A percentile compares a stretch with the other conserved stretches of the same genome.
Conservation (phyloP, 2,888 invertebrate species). For the Falcaria lacertinaria region DNA sequence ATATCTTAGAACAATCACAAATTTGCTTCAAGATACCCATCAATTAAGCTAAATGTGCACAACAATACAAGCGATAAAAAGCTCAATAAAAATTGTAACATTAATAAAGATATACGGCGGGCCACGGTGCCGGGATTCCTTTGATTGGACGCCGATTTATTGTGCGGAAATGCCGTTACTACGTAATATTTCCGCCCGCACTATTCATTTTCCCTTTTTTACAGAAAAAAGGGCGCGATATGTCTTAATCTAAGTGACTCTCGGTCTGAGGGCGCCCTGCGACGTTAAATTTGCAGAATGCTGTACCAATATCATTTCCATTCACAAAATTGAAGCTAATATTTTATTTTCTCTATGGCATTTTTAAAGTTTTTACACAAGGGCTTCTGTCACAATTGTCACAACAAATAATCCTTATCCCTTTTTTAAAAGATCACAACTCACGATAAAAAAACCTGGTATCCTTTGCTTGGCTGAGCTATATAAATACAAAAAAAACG, state of each 20-base stretch:
- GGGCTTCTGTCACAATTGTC: neutral
- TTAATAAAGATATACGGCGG: constrained; percentile 74
- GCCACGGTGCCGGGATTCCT: constrained; percentile 57
- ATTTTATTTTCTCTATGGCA: neutral
- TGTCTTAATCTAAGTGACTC: constrained; percentile 67
- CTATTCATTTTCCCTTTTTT: constrained; percentile 78
- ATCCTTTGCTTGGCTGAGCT: no score
- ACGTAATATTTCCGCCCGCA: constrained; percentile 77
- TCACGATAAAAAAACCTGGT: no score
- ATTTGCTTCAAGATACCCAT: constrained; percentile 23
- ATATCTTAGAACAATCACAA: constrained; percentile 7
- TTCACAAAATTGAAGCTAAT: neutral
- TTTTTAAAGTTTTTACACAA: neutral
- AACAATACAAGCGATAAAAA: constrained; percentile 70
- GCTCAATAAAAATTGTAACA: constrained; percentile 74
- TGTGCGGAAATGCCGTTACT: constrained; percentile 79
- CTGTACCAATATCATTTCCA: neutral
- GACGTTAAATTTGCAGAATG: constrained; percentile 6
- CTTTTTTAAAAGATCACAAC: no score
- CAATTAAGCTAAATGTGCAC: constrained; percentile 63
- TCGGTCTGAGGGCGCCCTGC: constrained; percentile 26
- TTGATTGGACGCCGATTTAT: constrained; percentile 79
- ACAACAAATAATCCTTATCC: no score
- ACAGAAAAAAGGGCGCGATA: constrained; percentile 76
- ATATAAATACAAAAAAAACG: neutral